These are phyloP conservation scores for Agonum fuliginosum DNA, from an alignment of 2,888 invertebrate species.

Conservation along the genomic window DNA sequence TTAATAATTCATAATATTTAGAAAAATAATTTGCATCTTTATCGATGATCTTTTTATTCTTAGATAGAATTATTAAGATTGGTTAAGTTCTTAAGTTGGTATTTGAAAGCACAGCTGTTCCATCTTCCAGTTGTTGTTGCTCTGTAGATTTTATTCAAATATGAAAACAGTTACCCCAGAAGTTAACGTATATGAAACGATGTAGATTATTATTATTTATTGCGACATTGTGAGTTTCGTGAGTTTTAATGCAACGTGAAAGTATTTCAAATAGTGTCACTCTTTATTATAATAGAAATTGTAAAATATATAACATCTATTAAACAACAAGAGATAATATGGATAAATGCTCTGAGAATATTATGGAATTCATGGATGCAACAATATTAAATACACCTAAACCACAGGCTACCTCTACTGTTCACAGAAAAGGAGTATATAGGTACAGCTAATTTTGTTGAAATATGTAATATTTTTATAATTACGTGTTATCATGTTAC, in stretches of 20 bases:
- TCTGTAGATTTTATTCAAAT: slow-evolving; percentile 49
- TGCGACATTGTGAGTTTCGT: not conserved
- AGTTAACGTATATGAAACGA: not conserved
- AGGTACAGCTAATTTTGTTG: slow-evolving; percentile 6
- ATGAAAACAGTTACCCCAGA: slow-evolving; percentile 12
- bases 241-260: not conserved
- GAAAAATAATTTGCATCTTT: no score
- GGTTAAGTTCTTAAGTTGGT: not conserved
- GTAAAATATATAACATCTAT: no score
- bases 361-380: slow-evolving; percentile 65
- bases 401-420: slow-evolving; percentile 72
- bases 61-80: not conserved
- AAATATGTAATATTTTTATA: no score
- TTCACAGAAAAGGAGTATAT: slow-evolving; percentile 66
- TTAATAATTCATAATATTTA: no score
- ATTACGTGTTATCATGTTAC: no score
- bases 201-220: not conserved
- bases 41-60: no score
- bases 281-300: no score
- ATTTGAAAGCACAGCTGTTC: no score
- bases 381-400: slow-evolving; percentile 70
- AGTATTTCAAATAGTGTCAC: not conserved
- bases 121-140: not conserved
- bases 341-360: slow-evolving; percentile 12
- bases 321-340: no score